phyloP scores from a whole-genome alignment of 2,888 invertebrate species.

The Patella pellucida region DNA sequence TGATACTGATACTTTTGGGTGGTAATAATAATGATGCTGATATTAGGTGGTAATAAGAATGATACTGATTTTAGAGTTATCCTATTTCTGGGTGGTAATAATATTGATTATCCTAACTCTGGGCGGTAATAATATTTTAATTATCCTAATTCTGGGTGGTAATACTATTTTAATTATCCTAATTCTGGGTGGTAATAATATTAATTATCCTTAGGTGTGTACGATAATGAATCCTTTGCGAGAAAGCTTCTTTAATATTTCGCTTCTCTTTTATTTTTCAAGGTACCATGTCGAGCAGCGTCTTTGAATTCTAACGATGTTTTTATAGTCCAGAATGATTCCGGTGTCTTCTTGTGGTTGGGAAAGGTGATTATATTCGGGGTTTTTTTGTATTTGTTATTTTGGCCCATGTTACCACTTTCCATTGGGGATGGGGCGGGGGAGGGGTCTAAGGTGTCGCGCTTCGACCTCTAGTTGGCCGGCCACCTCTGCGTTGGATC shows the following conservation, averaged over 20 bases:
- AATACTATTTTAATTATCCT: not conserved
- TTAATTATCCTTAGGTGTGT: too few species aligned
- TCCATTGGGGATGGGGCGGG: too few species aligned
- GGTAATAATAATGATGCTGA: not conserved
- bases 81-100: too few species aligned
- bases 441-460: too few species aligned
- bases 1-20: not conserved
- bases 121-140: not conserved
- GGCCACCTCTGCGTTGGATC: too few species aligned
- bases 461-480: too few species aligned
- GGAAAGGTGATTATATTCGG: constrained; percentile 72
- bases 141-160: not conserved
- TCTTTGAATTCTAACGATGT: constrained; percentile 84
- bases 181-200: too few species aligned
- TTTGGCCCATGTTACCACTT: constrained; percentile 43
- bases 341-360: constrained; percentile 83
- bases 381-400: not conserved
- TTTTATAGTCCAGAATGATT: constrained; percentile 81
- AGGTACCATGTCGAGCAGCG: constrained; percentile 70
- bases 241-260: too few species aligned
- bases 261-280: not conserved
- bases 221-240: too few species aligned
- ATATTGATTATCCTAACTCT: not conserved
- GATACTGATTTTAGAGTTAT: too few species aligned
- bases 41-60: too few species aligned